A percentile compares a stretch with the other conserved stretches of the same genome.
phyloP scores from a whole-genome alignment of 1,140 invertebrate genomes.

The Colletes latitarsis region DNA sequence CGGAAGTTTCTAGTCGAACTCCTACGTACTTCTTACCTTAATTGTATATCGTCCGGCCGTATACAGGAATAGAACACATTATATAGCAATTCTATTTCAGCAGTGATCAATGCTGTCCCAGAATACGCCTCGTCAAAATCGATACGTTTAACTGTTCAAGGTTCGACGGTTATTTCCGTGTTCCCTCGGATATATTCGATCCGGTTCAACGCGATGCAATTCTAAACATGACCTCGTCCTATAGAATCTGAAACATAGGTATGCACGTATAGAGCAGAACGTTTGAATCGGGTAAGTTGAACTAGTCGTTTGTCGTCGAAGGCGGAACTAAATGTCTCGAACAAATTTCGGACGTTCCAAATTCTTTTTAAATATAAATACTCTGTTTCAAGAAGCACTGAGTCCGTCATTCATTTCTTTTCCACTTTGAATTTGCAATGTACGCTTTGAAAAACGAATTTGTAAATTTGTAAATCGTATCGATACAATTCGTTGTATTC shows the following conservation, averaged over 20 bases:
- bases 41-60: neutral
- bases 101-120: slow-evolving; percentile 11
- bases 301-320: too few species aligned
- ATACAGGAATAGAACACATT: slow-evolving; percentile 16
- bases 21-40: neutral
- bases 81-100: slow-evolving; percentile 11
- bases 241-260: neutral
- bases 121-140: slow-evolving; percentile 20
- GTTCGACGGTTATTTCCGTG: slow-evolving; percentile 5
- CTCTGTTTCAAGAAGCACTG: too few species aligned
- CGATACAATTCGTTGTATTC: too few species aligned
- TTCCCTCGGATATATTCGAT: neutral
- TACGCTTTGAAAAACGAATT: too few species aligned
- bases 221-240: neutral
- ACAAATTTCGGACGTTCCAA: too few species aligned
- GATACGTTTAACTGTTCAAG: slow-evolving; percentile 2
- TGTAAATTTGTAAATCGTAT: too few species aligned
- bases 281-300: too few species aligned
- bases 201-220: neutral
- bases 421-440: too few species aligned
- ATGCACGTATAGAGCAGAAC: too few species aligned
- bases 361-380: too few species aligned
- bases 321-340: too few species aligned
- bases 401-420: too few species aligned
- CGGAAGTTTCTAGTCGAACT: neutral